Conservation (phyloP, 2,888 invertebrate species). For the Macrophya annulata region DNA sequence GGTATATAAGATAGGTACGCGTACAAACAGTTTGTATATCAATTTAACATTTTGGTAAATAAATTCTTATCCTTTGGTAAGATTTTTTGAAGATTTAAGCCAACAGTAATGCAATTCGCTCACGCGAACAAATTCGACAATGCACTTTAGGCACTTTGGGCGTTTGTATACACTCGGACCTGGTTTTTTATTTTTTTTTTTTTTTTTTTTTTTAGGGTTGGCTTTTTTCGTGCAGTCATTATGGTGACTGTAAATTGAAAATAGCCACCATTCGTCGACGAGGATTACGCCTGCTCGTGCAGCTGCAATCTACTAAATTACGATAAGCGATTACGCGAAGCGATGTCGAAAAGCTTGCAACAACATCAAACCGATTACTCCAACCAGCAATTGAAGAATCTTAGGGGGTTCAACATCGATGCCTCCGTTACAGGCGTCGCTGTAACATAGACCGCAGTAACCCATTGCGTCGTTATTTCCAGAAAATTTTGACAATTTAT, state of each 20-base stretch:
- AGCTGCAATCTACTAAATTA: slow-evolving; percentile 46
- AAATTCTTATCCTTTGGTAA: slow-evolving; percentile 51
- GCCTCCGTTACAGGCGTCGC: slow-evolving; percentile 70
- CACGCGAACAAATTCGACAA: slow-evolving; percentile 41
- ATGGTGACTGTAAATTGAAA: not conserved
- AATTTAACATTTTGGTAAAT: slow-evolving; percentile 45
- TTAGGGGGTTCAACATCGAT: slow-evolving; percentile 59
- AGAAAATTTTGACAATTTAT: slow-evolving; percentile 54
- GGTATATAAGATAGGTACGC: slow-evolving; percentile 38
- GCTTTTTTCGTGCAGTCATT: not conserved
- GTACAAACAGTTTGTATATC: slow-evolving; percentile 52
- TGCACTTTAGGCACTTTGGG: slow-evolving; percentile 13
- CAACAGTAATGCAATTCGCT: slow-evolving; percentile 49
- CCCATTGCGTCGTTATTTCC: slow-evolving; percentile 56
- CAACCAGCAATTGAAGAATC: slow-evolving; percentile 25
- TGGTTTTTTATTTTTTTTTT: too few relatives aligned
- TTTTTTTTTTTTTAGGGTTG: too few relatives aligned
- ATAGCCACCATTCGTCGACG: slow-evolving; percentile 26
- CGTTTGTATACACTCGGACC: slow-evolving; percentile 38
- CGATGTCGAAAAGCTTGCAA: slow-evolving; percentile 27
- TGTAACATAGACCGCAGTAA: slow-evolving; percentile 69
- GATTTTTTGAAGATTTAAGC: slow-evolving; percentile 45
- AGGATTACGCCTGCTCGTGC: slow-evolving; percentile 39
- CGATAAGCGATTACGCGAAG: slow-evolving; percentile 50
- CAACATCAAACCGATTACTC: slow-evolving; percentile 16